Evolutionary conservation across 2,888 invertebrate genomes (phyloP).

Genomic region (Chloroclystis v-ata): DNA sequence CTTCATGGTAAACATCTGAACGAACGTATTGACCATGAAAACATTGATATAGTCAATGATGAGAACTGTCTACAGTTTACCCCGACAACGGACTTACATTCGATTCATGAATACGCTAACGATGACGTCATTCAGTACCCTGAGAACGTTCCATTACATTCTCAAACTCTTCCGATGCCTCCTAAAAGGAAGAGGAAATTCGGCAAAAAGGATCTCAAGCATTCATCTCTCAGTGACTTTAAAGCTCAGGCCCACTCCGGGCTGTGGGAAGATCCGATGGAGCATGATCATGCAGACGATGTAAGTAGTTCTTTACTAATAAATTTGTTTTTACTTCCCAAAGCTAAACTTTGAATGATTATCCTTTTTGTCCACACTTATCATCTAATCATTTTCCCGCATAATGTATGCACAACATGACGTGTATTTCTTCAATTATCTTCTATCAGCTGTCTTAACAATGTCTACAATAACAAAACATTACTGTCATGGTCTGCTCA

Average conservation of each 20-base stretch:
- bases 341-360: too few relatives aligned
- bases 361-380: too few relatives aligned
- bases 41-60: constrained; percentile 36
- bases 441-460: too few relatives aligned
- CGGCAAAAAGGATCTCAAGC: constrained; percentile 46
- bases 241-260: constrained; percentile 39
- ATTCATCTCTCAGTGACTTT: constrained; percentile 63
- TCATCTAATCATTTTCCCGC: too few relatives aligned
- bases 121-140: constrained; percentile 77
- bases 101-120: constrained; percentile 68
- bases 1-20: constrained; percentile 41
- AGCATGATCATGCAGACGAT: constrained; percentile 53
- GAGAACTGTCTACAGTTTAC: constrained; percentile 59
- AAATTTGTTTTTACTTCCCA: too few relatives aligned
- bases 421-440: too few relatives aligned
- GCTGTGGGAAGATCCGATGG: constrained; percentile 50
- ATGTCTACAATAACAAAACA: too few relatives aligned
- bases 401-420: too few relatives aligned
- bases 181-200: constrained; percentile 63
- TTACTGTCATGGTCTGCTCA: too few relatives aligned
- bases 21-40: constrained; percentile 32
- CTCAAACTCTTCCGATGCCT: constrained; percentile 70
- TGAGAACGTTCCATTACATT: constrained; percentile 63
- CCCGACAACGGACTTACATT: constrained; percentile 55
- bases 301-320: constrained; percentile 51